These are phyloP conservation scores for Gisinianus flammeolus DNA, from an alignment of 2,888 invertebrate species.

Conservation along the genomic window DNA sequence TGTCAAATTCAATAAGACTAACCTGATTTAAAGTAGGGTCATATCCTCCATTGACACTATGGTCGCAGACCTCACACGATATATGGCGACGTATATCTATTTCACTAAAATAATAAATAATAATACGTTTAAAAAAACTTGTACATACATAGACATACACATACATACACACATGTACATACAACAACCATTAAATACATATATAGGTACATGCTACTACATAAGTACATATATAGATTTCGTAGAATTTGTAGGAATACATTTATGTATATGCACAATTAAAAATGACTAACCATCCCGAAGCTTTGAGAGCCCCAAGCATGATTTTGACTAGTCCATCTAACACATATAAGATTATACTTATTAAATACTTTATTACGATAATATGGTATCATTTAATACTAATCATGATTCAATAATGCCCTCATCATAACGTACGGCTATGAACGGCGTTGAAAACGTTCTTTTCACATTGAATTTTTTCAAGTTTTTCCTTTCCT, in stretches of 20 bases:
- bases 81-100: constrained; percentile 86
- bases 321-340: constrained; percentile 82
- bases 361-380: neutral
- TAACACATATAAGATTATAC: constrained; percentile 60
- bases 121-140: neutral
- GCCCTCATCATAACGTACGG: constrained; percentile 66
- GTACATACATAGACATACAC: constrained; percentile 7
- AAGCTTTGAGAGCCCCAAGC: constrained; percentile 80
- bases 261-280: too few relatives aligned
- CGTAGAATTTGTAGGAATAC: too few relatives aligned
- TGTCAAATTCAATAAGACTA: neutral
- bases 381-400: neutral
- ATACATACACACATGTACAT: constrained; percentile 4
- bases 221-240: too few relatives aligned
- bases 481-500: constrained; percentile 73
- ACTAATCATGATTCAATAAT: too few relatives aligned
- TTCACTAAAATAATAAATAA: constrained; percentile 68
- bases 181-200: constrained; percentile 14
- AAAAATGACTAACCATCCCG: constrained; percentile 81
- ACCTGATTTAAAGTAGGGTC: constrained; percentile 83
- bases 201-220: too few relatives aligned
- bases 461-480: constrained; percentile 79
- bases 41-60: constrained; percentile 86
- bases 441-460: constrained; percentile 76
- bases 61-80: constrained; percentile 86